These are phyloP conservation scores for Barbus barbus DNA, from an alignment of 2,113 vertebrate species.

Conservation along the genomic window DNA sequence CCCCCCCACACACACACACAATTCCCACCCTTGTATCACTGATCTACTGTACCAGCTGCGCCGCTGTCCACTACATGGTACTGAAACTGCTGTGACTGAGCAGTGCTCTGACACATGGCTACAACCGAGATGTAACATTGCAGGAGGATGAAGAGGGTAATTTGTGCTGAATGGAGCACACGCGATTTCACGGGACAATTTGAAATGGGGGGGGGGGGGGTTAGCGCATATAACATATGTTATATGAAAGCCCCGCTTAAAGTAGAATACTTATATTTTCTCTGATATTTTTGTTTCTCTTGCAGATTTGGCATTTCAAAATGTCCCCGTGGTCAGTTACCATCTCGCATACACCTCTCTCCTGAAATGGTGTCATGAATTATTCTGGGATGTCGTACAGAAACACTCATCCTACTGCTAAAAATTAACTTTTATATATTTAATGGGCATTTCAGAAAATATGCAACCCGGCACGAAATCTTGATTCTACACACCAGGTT, in stretches of 20 bases:
- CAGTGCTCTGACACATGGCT: constrained; percentile 1
- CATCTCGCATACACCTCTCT: constrained; percentile 4
- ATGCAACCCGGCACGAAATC: background rate
- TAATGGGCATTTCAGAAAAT: background rate
- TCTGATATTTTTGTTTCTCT: background rate
- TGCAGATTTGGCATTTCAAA: constrained; percentile 8
- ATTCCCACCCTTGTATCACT: constrained; percentile 3
- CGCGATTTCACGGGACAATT: too few relatives aligned
- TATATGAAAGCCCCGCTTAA: background rate
- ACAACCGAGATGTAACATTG: background rate
- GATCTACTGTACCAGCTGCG: constrained; percentile 32
- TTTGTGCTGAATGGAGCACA: background rate
- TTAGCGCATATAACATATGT: background rate
- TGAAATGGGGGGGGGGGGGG: too few relatives aligned
- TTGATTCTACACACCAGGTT: background rate
- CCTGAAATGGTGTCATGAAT: constrained; percentile 35
- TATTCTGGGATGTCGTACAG: constrained; percentile 1
- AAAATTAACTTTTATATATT: background rate
- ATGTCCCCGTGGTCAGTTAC: constrained; percentile 39
- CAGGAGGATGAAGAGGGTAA: background rate
- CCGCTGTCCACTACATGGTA: constrained; percentile 47
- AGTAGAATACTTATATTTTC: background rate
- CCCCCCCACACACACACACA: too few relatives aligned
- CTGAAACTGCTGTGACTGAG: constrained; percentile 13
- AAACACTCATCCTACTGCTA: background rate